Percentiles rank a stretch among this genome's conserved stretches.
phyloP scores from a whole-genome alignment of 2,888 invertebrate species.

The Stenodema calcarata region DNA sequence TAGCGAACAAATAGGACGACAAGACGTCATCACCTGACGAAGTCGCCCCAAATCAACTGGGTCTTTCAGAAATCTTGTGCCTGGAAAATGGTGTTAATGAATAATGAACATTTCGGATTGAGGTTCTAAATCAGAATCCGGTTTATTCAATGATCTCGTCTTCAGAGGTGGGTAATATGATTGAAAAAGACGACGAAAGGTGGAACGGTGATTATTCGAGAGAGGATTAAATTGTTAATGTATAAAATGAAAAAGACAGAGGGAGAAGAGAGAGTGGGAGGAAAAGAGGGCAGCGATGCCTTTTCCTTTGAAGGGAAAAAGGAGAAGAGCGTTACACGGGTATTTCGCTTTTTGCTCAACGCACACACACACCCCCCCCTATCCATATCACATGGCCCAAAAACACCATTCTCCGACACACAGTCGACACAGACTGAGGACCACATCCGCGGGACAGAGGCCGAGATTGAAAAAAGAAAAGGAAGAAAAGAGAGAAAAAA shows the following conservation, averaged over 20 bases:
- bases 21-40: too few species aligned
- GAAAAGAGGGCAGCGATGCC: background rate
- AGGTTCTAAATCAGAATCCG: too few species aligned
- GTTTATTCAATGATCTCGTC: too few species aligned
- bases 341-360: background rate
- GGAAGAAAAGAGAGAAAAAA: background rate
- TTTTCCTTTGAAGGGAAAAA: background rate
- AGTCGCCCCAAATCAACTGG: too few species aligned
- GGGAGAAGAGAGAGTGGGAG: background rate
- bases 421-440: background rate
- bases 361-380: background rate
- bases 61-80: too few species aligned
- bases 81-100: too few species aligned
- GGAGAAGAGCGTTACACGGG: background rate
- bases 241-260: background rate
- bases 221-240: background rate
- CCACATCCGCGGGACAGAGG: too few species aligned
- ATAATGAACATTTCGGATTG: too few species aligned
- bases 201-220: background rate
- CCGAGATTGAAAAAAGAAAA: too few species aligned
- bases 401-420: background rate
- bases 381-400: background rate
- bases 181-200: too few species aligned
- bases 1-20: too few species aligned
- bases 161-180: too few species aligned